Percentiles rank a stretch among this genome's conserved stretches.
phyloP scores from a whole-genome alignment of 2,888 invertebrate species.

The Rhingia rostrata region DNA sequence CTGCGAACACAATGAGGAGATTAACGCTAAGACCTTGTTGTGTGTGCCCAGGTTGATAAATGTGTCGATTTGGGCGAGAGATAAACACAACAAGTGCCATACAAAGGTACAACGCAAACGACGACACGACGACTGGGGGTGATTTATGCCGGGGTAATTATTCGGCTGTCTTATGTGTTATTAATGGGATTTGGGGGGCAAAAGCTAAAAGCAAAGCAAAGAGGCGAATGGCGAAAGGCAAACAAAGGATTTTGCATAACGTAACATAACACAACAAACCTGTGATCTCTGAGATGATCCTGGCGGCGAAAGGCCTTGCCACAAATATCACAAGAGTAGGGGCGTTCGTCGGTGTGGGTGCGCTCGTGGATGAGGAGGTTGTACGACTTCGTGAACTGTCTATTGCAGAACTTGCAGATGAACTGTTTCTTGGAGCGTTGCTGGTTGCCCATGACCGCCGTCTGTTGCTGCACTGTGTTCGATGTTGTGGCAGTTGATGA shows the following conservation, averaged over 20 bases:
- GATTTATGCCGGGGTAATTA: slow-evolving; percentile 70
- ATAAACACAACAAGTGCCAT: slow-evolving; percentile 70
- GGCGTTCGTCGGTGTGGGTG: slow-evolving; percentile 98
- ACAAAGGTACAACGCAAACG: slow-evolving; percentile 20
- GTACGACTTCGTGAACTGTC: slow-evolving; percentile 98
- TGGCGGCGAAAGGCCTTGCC: slow-evolving; percentile 98
- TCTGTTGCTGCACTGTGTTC: slow-evolving; percentile 39
- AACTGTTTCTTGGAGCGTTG: slow-evolving; percentile 97
- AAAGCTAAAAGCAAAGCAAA: slow-evolving; percentile 23
- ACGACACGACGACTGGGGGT: slow-evolving; percentile 51
- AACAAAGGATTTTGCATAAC: slow-evolving; percentile 55
- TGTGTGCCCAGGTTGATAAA: slow-evolving; percentile 68
- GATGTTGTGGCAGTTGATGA: slow-evolving; percentile 62
- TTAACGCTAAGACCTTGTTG: slow-evolving; percentile 70
- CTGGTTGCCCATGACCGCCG: slow-evolving; percentile 76
- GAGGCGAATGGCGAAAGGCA: slow-evolving; percentile 20
- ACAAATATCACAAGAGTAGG: slow-evolving; percentile 98
- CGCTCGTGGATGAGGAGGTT: slow-evolving; percentile 98
- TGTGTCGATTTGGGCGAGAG: slow-evolving; percentile 69
- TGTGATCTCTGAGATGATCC: slow-evolving; percentile 96
- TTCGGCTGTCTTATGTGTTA: slow-evolving; percentile 68
- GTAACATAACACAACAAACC: slow-evolving; percentile 84
- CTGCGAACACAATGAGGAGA: slow-evolving; percentile 67
- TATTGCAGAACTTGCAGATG: slow-evolving; percentile 98
- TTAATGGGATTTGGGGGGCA: slow-evolving; percentile 60